phyloP scores from a whole-genome alignment of 2,888 invertebrate species.

The Drosophila antonietae region DNA sequence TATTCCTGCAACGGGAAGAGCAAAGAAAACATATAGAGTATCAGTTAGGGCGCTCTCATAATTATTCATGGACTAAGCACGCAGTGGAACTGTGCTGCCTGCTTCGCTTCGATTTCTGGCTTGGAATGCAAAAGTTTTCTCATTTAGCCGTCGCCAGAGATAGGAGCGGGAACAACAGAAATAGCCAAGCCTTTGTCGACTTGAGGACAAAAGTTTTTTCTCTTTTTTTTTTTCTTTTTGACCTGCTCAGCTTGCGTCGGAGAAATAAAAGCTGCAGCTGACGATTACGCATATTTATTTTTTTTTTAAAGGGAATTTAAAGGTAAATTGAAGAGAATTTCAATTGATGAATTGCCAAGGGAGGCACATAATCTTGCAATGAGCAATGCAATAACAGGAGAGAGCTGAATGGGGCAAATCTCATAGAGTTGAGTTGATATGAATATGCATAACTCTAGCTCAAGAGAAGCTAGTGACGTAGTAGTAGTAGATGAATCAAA shows the following conservation, averaged over 20 bases:
- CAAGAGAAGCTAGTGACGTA: background rate
- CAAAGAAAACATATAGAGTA: background rate
- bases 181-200: background rate
- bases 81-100: background rate
- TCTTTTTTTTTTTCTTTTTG: background rate
- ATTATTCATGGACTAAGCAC: slow-evolving; percentile 6
- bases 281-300: background rate
- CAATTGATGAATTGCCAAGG: slow-evolving; percentile 1
- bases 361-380: background rate
- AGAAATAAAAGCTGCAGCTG: slow-evolving; percentile 5
- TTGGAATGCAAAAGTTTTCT: slow-evolving; percentile 72
- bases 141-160: slow-evolving; percentile 75
- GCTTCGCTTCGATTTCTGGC: background rate
- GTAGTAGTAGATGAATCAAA: background rate
- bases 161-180: slow-evolving; percentile 30
- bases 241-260: background rate
- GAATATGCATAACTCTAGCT: background rate
- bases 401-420: background rate
- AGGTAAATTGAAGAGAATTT: background rate
- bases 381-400: background rate
- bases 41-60: background rate
- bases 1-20: slow-evolving; percentile 81
- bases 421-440: background rate
- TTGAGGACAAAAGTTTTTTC: background rate
- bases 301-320: background rate